Evolutionary conservation across 1,140 invertebrate genomes (phyloP).

Genomic region (Pygmarrhopalites habei): DNA sequence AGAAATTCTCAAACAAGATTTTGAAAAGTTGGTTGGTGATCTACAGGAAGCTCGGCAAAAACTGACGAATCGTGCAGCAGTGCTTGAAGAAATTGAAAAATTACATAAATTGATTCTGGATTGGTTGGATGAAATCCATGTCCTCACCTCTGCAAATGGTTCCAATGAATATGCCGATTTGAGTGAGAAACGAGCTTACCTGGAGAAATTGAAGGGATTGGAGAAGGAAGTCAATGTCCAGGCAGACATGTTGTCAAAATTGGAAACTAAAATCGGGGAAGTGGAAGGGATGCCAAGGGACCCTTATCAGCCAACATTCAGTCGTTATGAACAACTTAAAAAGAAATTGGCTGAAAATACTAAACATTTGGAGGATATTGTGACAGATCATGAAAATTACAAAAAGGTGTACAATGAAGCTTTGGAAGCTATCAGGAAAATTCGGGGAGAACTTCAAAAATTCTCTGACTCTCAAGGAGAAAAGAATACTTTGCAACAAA

Average conservation of each 20-base stretch:
- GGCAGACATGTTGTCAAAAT: conserved; percentile 59
- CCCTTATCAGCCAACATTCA: conserved; percentile 57
- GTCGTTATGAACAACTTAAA: conserved; percentile 62
- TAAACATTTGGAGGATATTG: conserved; percentile 58
- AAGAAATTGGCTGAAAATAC: conserved; percentile 42
- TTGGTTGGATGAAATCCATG: conserved; percentile 77
- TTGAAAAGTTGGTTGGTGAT: conserved; percentile 73
- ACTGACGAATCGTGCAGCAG: conserved; percentile 58
- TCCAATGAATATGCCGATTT: conserved; percentile 62
- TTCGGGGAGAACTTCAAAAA: conserved; percentile 73
- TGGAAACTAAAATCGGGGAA: conserved; percentile 41
- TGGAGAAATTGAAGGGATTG: conserved; percentile 73
- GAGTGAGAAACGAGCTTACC: conserved; percentile 76
- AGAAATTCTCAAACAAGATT: conserved; percentile 75
- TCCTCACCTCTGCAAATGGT: conserved; percentile 58
- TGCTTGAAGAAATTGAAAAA: conserved; percentile 62
- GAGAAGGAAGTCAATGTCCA: conserved; percentile 69
- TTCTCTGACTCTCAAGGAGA: conserved; percentile 76
- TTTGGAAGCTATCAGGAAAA: conserved; percentile 78
- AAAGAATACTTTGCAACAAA: conserved; percentile 45
- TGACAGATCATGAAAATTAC: conserved; percentile 78
- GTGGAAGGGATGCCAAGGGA: conserved; percentile 34
- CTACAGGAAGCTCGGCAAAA: conserved; percentile 68
- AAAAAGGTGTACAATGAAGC: conserved; percentile 71
- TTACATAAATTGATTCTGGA: conserved; percentile 66